Base-by-base conservation (phyloP, 2,797 vertebrate genomes). In the Manis javanica region DNA sequence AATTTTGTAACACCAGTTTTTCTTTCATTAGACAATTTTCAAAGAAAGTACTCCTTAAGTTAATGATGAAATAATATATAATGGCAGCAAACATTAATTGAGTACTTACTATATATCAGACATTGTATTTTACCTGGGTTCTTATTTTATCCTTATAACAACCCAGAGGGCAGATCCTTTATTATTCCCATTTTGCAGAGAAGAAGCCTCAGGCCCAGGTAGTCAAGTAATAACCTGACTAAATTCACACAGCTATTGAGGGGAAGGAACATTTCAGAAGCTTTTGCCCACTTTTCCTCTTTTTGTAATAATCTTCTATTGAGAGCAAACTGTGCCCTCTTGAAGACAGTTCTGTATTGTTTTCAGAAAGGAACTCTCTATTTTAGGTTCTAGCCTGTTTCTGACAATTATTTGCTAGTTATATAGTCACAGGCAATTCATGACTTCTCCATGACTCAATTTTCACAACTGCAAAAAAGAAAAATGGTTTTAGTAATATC, bases 181-280 rank as follows among this genome's bases (percentile, higher is more conserved):
- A 66, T 49, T 94, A 29, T 95, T 86, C 8, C 71, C 74, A 53
- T 94, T 90, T 95, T 69, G 7, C 23, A 68, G 15, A 74, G 46
- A 68, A 83, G 13, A 21, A 84, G 90, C 15, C 51, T 1, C 1
- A 77, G 46, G 34, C 21, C 19, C 16, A 74, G 34, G 23, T 83
- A 77, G 31, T 77, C 53, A 97, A 88, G 21, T 57, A 85, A 55
- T 81, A 72, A 74, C 24, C 71, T 87, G n/a, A 94, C 24, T 61
- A 88, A 87, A 61, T 63, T 93, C 29, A 55, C 24, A 83, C 2
- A 37, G 3, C 23, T 57, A 11, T 92, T 87, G 83, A 96, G 66
- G 15, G 34, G 72, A 85, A 95, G 53, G 23, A 77, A 74, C 63
- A 72, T 53, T 93, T 74, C n/a, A 57, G 72, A 82, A 78, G 63